Evolutionary conservation across 2,888 invertebrate species (phyloP).

Genomic region (Augochlorella aurata): DNA sequence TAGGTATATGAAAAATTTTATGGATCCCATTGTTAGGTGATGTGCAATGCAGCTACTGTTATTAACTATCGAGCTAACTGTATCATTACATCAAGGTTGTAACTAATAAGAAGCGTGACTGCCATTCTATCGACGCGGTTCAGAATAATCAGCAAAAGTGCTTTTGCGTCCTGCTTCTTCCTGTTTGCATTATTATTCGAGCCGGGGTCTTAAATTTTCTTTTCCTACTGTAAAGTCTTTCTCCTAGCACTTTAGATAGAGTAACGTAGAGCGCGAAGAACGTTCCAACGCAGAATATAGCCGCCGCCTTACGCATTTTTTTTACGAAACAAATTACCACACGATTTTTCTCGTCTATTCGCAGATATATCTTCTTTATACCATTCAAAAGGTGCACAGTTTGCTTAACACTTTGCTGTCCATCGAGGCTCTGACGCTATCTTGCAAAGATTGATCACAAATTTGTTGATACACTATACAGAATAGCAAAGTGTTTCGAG

Average conservation of each 20-base stretch:
- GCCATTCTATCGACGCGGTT: constrained; percentile 56
- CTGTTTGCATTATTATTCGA: constrained; percentile 33
- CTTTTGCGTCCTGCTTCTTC: constrained; percentile 25
- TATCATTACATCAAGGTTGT: constrained; percentile 53
- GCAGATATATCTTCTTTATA: neutral
- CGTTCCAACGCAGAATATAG: neutral
- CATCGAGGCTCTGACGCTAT: neutral
- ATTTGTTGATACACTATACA: neutral
- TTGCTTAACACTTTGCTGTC: constrained; percentile 1
- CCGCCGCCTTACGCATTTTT: neutral
- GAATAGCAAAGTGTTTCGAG: neutral
- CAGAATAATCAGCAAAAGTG: constrained; percentile 23
- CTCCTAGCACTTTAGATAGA: neutral
- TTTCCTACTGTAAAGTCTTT: neutral
- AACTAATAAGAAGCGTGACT: constrained; percentile 59
- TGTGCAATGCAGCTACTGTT: constrained; percentile 52
- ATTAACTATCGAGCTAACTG: constrained; percentile 49
- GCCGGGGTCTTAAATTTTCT: constrained; percentile 20
- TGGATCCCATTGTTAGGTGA: constrained; percentile 47
- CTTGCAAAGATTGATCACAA: neutral
- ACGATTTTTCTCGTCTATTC: constrained; percentile 8
- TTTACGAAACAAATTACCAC: neutral
- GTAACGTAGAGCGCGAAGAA: neutral
- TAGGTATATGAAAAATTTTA: constrained; percentile 63
- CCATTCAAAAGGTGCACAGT: constrained; percentile 8